phyloP scores from a whole-genome alignment of 2,888 invertebrate species.

The Archips xylosteana region DNA sequence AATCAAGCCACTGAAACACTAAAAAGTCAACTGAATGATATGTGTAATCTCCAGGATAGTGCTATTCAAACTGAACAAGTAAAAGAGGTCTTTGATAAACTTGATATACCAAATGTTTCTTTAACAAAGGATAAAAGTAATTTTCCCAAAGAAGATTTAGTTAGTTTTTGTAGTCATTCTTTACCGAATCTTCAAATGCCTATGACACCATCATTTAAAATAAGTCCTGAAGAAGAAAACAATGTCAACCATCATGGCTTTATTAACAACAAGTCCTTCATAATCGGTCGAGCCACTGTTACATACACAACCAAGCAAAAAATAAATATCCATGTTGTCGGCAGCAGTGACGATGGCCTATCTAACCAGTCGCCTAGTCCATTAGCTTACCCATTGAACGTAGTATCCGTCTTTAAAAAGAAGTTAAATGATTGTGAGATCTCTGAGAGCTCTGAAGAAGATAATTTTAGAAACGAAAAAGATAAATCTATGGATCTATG shows the following conservation, averaged over 20 bases:
- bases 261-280: slow-evolving; percentile 64
- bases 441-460: slow-evolving; percentile 42
- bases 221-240: slow-evolving; percentile 53
- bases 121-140: slow-evolving; percentile 68
- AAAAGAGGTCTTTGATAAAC: slow-evolving; percentile 67
- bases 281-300: slow-evolving; percentile 71
- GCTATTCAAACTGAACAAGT: slow-evolving; percentile 55
- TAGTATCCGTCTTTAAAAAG: slow-evolving; percentile 72
- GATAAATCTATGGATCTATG: slow-evolving; percentile 47
- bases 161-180: slow-evolving; percentile 57
- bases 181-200: slow-evolving; percentile 61
- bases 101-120: slow-evolving; percentile 77
- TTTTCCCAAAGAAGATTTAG: slow-evolving; percentile 57
- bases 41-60: slow-evolving; percentile 52
- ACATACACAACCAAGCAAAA: slow-evolving; percentile 77
- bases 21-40: slow-evolving; percentile 50
- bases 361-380: slow-evolving; percentile 62
- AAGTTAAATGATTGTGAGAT: slow-evolving; percentile 56
- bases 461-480: slow-evolving; percentile 50
- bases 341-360: slow-evolving; percentile 57
- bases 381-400: slow-evolving; percentile 70
- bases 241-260: slow-evolving; percentile 49
- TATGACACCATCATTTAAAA: slow-evolving; percentile 49
- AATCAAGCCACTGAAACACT: slow-evolving; percentile 62
- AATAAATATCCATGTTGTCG: slow-evolving; percentile 73